Base-by-base conservation (phyloP, 1,140 invertebrate species). In the Lamellibrachia luymesi region DNA sequence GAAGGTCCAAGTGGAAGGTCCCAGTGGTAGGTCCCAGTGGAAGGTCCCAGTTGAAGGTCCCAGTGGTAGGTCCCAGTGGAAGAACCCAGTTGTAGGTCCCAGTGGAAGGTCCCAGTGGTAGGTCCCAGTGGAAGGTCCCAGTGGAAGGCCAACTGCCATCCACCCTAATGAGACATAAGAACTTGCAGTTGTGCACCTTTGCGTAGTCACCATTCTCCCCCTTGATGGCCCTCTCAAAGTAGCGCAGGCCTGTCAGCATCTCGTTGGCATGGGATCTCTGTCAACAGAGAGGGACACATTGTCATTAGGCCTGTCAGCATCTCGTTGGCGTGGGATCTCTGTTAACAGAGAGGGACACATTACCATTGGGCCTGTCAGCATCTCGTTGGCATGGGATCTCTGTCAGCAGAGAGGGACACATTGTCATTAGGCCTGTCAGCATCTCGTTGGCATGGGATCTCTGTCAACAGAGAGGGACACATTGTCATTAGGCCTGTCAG, bases 181-280 rank as follows among this genome's bases (percentile, higher is more conserved):
- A 38, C 38, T 38, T 38, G 38, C 38, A 38, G 38, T 38, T 38
- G 38, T n/a, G 8, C 25, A 91, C 91, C 91, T 91, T 91, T 10
- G 91, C 8, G 64, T 90, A 64, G 51, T 93, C 94, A 8, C 94
- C 94, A 93, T 95, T 94, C 50, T 95, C 95, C 90, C 93, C 95
- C 92, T 96, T 96, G 50, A 96, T 95, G 52, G 94, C 91, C 94
- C 96, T 95, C 94, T 97, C 97, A 95, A 97, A 97, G 94, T 97
- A 97, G 50, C 96, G 94, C 38, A 97, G 94, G 2, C 96, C 97
- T 92, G 96, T 96, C 51, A 97, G 93, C 96, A 97, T 97, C 95
- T 97, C 97, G 95, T 97, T 97, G 0, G 96, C 95, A 93, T 96
- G 96, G 56, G 96, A 96, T 94, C 95, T 94, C 95, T 96, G 94